These are phyloP conservation scores for Heterodera carotae DNA, from an alignment of 1,140 invertebrate genomes.

Conservation along the genomic window DNA sequence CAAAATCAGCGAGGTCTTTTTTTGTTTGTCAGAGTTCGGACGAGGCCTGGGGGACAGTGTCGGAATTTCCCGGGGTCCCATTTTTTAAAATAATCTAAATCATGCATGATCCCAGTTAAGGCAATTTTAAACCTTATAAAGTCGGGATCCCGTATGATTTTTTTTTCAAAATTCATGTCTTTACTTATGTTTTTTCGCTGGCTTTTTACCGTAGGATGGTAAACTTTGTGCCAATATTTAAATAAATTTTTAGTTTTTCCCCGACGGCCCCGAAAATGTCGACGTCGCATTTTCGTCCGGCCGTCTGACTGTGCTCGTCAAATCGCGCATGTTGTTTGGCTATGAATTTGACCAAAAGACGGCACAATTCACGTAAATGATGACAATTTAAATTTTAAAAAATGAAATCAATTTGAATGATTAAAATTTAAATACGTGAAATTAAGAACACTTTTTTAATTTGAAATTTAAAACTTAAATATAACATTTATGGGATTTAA, in stretches of 20 bases:
- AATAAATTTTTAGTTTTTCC: conserved; percentile 19
- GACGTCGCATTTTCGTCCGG: conserved; percentile 47
- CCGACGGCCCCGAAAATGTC: conserved; percentile 36
- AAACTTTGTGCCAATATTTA: no score
- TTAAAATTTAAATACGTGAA: conserved; percentile 14
- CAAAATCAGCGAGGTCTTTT: conserved; percentile 20
- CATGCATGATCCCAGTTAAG: no score
- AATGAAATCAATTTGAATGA: background rate
- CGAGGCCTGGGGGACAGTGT: no score
- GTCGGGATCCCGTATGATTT: no score
- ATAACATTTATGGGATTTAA: background rate
- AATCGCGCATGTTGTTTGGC: conserved; percentile 44
- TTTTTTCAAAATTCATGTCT: background rate
- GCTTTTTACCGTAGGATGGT: no score
- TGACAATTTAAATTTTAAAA: background rate
- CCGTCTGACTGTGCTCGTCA: conserved; percentile 38
- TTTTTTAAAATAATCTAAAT: no score
- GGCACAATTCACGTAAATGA: conserved; percentile 40
- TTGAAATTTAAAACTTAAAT: background rate
- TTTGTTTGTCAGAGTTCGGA: no score
- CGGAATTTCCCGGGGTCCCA: no score
- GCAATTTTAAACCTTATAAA: no score
- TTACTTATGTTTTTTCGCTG: no score
- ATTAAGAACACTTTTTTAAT: background rate
- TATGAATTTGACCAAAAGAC: conserved; percentile 34